Percentiles rank a stretch among this genome's conserved stretches.
phyloP scores from a whole-genome alignment of 2,113 vertebrate genomes.

The Marcusenius ussheri region DNA sequence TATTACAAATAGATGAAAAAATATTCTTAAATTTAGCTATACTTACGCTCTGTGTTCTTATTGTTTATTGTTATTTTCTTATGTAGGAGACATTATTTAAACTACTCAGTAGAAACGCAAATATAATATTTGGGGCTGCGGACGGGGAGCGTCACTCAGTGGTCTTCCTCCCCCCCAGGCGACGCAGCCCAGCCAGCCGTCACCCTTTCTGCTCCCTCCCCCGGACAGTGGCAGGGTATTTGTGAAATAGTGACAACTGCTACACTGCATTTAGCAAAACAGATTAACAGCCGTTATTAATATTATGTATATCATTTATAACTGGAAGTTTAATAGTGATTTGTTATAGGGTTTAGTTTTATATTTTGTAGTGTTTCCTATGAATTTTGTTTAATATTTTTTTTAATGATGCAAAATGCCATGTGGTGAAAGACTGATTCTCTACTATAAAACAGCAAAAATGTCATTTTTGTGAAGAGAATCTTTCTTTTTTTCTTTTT shows the following conservation, averaged over 20 bases:
- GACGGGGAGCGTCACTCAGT: not conserved
- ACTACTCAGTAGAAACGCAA: not conserved
- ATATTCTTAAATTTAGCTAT: not conserved
- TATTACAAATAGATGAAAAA: not conserved
- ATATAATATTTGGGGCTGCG: not conserved
- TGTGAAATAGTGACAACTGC: not conserved
- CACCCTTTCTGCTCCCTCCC: not conserved
- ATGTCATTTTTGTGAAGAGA: not conserved
- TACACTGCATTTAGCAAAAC: not conserved
- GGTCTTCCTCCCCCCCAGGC: not conserved
- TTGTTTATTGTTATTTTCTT: not conserved
- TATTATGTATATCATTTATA: not conserved
- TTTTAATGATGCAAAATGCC: not conserved
- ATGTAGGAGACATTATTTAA: not conserved
- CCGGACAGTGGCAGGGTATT: not conserved
- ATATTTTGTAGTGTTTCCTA: not conserved
- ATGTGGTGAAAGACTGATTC: not conserved
- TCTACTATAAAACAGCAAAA: not conserved
- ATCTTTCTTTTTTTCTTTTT: not conserved
- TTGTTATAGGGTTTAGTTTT: not conserved
- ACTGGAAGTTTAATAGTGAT: not conserved
- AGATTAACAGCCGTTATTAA: not conserved
- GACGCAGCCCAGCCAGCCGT: not conserved
- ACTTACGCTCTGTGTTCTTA: not conserved
- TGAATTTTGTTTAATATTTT: not conserved